A percentile compares a stretch with the other conserved stretches of the same genome.
Conservation (phyloP, 2,113 vertebrate species). For the Paratilapia polleni region DNA sequence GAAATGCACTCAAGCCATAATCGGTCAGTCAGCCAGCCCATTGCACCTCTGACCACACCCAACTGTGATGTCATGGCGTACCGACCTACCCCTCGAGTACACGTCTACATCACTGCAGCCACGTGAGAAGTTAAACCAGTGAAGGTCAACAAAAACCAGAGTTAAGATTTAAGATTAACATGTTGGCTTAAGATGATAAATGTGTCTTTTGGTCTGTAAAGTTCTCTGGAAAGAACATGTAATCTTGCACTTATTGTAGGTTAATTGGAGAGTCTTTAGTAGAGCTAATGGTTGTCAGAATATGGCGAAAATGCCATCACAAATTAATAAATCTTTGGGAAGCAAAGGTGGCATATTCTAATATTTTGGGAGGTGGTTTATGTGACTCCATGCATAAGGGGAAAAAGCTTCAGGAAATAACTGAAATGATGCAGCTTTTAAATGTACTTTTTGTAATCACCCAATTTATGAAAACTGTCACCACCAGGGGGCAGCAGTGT, state of each 20-base stretch:
- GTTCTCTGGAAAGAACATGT: not conserved
- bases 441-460: not conserved
- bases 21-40: not conserved
- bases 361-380: not conserved
- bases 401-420: not conserved
- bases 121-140: not conserved
- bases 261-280: not conserved
- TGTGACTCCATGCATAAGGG: not conserved
- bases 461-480: not conserved
- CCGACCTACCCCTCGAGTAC: not conserved
- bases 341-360: not conserved
- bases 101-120: conserved; percentile 23
- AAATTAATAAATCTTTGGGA: fast-evolving
- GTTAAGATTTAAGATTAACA: not conserved
- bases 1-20: conserved; percentile 48
- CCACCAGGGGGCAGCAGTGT: not conserved
- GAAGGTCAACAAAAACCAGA: not conserved
- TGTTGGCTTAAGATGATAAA: not conserved
- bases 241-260: not conserved
- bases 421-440: not conserved
- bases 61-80: conserved; percentile 22
- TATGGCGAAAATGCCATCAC: no score
- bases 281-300: not conserved
- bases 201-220: not conserved
- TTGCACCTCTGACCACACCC: conserved; percentile 36